These are phyloP conservation scores for Drosophila nr. perissopoda DNA, from an alignment of 2,888 invertebrate species.

Conservation along the genomic window DNA sequence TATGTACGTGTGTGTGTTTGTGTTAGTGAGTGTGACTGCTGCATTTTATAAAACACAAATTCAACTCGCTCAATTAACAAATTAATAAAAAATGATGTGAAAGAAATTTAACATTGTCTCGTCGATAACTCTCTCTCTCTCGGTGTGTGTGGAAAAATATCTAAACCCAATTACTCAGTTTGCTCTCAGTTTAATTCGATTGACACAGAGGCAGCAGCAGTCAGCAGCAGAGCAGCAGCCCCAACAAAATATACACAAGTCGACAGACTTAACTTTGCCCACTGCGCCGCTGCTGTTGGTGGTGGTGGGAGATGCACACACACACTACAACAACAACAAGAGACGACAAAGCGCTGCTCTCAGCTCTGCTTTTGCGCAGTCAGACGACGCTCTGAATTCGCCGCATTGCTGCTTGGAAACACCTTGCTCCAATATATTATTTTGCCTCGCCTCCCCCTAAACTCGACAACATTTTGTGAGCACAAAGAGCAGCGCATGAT, in stretches of 20 bases:
- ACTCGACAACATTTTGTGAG: conserved; percentile 13
- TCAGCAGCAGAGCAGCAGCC: conserved; percentile 52
- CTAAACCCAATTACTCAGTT: conserved; percentile 82
- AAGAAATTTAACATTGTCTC: conserved; percentile 63
- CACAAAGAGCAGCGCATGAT: conserved; percentile 35
- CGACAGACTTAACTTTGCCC: conserved; percentile 61
- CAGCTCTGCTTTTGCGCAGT: conserved; percentile 72
- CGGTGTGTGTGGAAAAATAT: conserved; percentile 79
- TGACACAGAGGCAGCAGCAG: conserved; percentile 69
- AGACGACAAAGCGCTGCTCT: conserved; percentile 46
- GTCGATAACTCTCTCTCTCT: conserved; percentile 1
- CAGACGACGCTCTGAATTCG: conserved; percentile 57
- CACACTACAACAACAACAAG: conserved; percentile 40
- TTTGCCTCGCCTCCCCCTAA: conserved; percentile 28
- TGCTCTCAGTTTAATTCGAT: conserved; percentile 79
- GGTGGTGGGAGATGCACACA: conserved; percentile 62
- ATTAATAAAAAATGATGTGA: conserved; percentile 57
- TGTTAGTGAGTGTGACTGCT: conserved; percentile 36
- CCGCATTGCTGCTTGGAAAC: conserved; percentile 71
- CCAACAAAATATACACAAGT: conserved; percentile 54
- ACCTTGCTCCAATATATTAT: conserved; percentile 78
- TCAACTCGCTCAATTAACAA: conserved; percentile 37
- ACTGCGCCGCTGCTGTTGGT: conserved; percentile 33
- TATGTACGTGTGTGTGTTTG: conserved; percentile 8
- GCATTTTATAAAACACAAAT: conserved; percentile 15